phyloP scores from a whole-genome alignment of 2,113 vertebrate species.

The Myotis lucifugus region DNA sequence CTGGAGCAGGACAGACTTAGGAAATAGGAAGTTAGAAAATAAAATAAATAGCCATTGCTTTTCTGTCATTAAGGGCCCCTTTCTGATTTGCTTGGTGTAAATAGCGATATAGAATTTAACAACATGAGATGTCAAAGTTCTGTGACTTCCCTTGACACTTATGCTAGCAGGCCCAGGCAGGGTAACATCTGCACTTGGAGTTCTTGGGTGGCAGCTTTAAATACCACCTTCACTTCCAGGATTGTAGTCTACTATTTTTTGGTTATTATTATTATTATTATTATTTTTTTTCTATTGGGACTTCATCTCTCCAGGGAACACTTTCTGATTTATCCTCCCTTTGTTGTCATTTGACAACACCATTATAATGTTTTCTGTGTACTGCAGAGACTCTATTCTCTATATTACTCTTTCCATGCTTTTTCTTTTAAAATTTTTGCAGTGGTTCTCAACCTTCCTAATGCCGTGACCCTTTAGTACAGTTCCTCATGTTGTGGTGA shows the following conservation, averaged over 20 bases:
- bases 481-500: too few relatives aligned
- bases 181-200: not conserved
- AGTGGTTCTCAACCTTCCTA: too few relatives aligned
- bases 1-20: not conserved
- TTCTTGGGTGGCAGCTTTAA: constrained; percentile 57
- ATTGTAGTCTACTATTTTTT: constrained; percentile 56
- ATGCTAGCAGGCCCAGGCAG: not conserved
- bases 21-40: not conserved
- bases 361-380: not conserved
- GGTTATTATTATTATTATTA: not conserved
- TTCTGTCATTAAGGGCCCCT: not conserved
- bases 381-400: not conserved
- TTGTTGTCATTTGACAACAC: not conserved
- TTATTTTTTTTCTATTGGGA: not conserved
- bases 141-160: not conserved
- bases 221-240: constrained; percentile 49
- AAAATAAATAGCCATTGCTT: not conserved
- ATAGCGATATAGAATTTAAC: not conserved
- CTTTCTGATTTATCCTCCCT: not conserved
- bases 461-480: too few relatives aligned
- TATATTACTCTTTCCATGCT: not conserved
- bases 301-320: not conserved
- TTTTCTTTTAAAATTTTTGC: not conserved
- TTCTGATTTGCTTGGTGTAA: constrained; percentile 14
- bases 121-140: not conserved